Evolutionary conservation across 2,888 invertebrate species (phyloP), one percentile per base, ranked within the genome.

Genomic region (Orthosia gothica): DNA sequence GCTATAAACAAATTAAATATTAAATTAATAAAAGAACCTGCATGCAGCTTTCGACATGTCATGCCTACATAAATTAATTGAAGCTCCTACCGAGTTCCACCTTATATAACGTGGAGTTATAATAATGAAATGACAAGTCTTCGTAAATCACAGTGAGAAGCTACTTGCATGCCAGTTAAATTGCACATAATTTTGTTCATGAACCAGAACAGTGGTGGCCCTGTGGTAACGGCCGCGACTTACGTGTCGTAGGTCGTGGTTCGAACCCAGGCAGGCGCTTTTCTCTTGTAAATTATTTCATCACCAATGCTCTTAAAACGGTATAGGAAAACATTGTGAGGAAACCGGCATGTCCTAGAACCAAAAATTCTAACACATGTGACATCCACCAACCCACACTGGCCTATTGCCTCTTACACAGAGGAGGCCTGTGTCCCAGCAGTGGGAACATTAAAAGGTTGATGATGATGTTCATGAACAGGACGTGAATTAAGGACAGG

Each of bases 91-190:
- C 3, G 57, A 68, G 71, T 65, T 70, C 69, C 49, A 55, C 52
- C 40, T 40, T 64, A 50, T 54, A 64, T 54, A 58, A 69, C n/a
- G 12, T 16, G 54, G 32, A 70, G 58, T 71, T 69, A 63, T 64
- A 80, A 71, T 80, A 82, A 82, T 76, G 71, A 76, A 76, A 80
- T 70, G 54, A 45, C n/a, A 55, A 49, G 70, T 49, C 23, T 45
- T 61, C 66, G 57, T 80, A 72, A 82, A 76, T 82, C 66, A 73
- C 68, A 11, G 45, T 13, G 32, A 66, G 65, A 63, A 61, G 67
- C 57, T 81, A 67, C 67, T 77, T n/a, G 66, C 66, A 54, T 54
- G 59, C 55, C 49, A 49, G 71, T 26, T 11, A 40, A 55, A 70
- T 32, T 58, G 16, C 45, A 69, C 57, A 79, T 50, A 52, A 32